Base-by-base conservation (phyloP, 2,888 invertebrate genomes). In the Disparrhopalites patrizii region DNA sequence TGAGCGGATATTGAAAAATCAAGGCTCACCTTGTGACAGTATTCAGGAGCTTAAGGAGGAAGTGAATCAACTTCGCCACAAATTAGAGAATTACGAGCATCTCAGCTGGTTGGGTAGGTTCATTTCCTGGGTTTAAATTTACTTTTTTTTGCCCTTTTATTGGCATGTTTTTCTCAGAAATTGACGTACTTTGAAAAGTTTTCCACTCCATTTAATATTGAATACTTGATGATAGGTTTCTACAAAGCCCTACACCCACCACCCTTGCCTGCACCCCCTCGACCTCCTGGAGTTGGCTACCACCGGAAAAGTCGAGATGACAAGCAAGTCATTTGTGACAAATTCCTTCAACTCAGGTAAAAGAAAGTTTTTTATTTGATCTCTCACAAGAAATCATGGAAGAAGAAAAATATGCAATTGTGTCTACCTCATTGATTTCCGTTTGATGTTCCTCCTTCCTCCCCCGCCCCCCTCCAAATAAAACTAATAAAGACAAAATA, bases 241-340 rank as follows among this genome's bases (percentile, higher is more conserved):
- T 83, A 84, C 79, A 85, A 85, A 78, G 82, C 85, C 77, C 81
- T 85, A 72, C 83, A 85, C 61, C 83, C 83, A 75, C 84, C 84
- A 30, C 79, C 83, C 67, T 43, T 71, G 15, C 73, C 72, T 23
- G n/a, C 51, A 4, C 52, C 55, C 7, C 50, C 64, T 5, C 23
- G 55, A 28, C 52, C 68, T 1, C 54, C 68, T 51, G 74, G 74
- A 31, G 68, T 70, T 28, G 73, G 72, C 15, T 75, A 75, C 68
- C 74, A 75, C 62, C 66, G 65, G 31, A 71, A 70, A 57, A 73
- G 70, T 40, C 47, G 67, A 43, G 72, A 65, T 33, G 69, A 68
- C 40, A 73, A 71, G 62, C 73, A 75, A 63, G 43, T 61, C 30
- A 65, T 75, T 36, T 75, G 74, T 63, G 72, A 75, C 67, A 75